Evolutionary conservation across 2,113 vertebrate genomes (phyloP), one percentile per base, ranked within the genome.

Genomic region (Percopsis transmontana): DNA sequence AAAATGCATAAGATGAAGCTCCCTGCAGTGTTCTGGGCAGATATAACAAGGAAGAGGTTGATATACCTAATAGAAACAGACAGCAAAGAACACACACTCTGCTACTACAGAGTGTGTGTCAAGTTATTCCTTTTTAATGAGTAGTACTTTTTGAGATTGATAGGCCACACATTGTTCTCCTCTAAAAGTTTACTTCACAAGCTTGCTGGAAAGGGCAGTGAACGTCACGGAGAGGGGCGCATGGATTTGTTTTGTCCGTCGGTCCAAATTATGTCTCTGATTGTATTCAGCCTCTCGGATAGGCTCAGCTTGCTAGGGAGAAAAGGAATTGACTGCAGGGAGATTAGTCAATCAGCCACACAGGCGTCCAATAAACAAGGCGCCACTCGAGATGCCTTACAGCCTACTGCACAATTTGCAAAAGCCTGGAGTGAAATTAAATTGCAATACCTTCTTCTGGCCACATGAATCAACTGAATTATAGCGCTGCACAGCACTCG

Each of bases 291-390:
- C 58, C 51, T 62, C 9, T 63, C 11, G 27, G 47, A 16, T 39
- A 40, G 54, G 18, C 48, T 23, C 51, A 53, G 21, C 5, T 4
- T 55, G 27, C 38, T 21, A 48, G 66, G 23, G 40, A 65, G 48
- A 39, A 45, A 54, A 69, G 51, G 27, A 59, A 70, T 74, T 72
- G 76, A 42, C 47, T 40, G 12, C 47, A 33, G 33, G 21, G 64
- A 76, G 83, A 89, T 88, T 87, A 85, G 47, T 80, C 76, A 81
- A 68, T 83, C 65, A 58, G 39, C 58, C 47, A 64, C 60, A 75
- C 73, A 48, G 23, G 51, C 63, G 75, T 56, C 44, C 45, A 72
- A 59, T 82, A 74, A 65, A 66, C 74, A 63, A 55, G 69, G 70
- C 61, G 61, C 23, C 42, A 56, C 70, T 59, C 18, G 0, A 67